Conservation (phyloP, 2,888 invertebrate species). For the Himalopsyche japonica region DNA sequence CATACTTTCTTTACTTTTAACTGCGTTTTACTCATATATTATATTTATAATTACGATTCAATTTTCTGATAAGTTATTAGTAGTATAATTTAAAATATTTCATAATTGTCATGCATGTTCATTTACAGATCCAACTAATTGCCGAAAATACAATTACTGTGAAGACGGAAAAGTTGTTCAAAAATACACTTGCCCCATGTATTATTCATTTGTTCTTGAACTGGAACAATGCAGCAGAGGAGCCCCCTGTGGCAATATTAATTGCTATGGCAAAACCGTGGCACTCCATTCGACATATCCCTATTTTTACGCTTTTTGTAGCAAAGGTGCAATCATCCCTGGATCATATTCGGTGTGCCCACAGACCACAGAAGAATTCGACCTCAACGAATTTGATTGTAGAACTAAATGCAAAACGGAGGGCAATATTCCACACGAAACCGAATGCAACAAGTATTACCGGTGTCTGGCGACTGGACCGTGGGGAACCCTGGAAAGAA, state of each 20-base stretch:
- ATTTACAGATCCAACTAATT: slow-evolving; percentile 9
- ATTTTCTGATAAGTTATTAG: no score
- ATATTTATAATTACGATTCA: no score
- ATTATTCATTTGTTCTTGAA: background rate
- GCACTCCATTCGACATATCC: background rate
- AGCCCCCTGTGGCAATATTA: background rate
- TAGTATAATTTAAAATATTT: no score
- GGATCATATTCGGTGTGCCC: background rate
- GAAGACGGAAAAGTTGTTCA: background rate
- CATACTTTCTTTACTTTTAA: no score
- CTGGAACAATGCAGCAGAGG: background rate
- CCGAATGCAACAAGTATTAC: background rate
- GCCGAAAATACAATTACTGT: background rate
- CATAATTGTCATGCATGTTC: no score
- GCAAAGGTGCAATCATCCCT: background rate
- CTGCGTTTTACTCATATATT: no score
- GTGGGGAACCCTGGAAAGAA: background rate
- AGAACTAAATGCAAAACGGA: background rate
- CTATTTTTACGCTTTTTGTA: background rate
- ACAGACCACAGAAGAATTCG: background rate
- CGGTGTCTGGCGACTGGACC: background rate
- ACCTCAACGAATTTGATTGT: background rate
- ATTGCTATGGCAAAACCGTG: background rate
- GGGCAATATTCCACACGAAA: background rate
- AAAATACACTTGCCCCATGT: background rate